Evolutionary conservation across 2,113 vertebrate species (phyloP), one percentile per base, ranked within the genome.

Genomic region (Malurus alboscapulatus): DNA sequence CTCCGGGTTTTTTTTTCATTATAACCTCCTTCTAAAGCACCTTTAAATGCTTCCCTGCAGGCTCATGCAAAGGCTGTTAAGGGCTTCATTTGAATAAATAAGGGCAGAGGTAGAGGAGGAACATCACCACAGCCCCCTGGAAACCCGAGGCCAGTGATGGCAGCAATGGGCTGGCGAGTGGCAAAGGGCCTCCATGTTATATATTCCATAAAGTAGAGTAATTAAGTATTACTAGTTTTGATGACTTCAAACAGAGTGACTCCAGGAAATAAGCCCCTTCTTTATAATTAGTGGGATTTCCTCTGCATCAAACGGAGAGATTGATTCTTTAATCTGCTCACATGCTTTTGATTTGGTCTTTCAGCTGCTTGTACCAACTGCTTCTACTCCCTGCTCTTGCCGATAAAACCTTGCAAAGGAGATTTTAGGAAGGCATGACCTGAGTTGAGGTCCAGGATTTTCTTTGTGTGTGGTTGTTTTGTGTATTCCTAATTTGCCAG

Each of bases 261-360:
- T 96, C 86, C 90, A 92, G 88, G 95, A 94, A 95, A 95, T 96
- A 96, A 97, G 92, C 91, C 94, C 93, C 92, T 95, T 96, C 92
- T 94, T 94, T 87, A 86, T 91, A 96, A 96, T 96, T 90, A 92
- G 86, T 24, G 74, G 93, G 95, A 97, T 97, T 97, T 97, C 93
- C 93, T 93, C 94, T 50, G 84, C 96, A 87, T 96, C 93, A 91
- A 96, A 96, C 80, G 94, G 88, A 34, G 94, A 86, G 93, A 74
- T 92, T 95, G 96, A 92, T 90, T 90, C 93, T 94, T 95, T 97
- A 97, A 97, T 95, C 97, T 97, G 95, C 95, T 96, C 97, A 97
- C 97, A 97, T 97, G 97, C 94, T 95, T 96, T 94, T 79, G 96
- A 96, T 96, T 96, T 95, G 95, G 85, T 82, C 73, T 93, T 79